These are phyloP conservation scores for Lepidocolaptes lacrymiger DNA, from an alignment of 2,797 vertebrate species.

Conservation along the genomic window DNA sequence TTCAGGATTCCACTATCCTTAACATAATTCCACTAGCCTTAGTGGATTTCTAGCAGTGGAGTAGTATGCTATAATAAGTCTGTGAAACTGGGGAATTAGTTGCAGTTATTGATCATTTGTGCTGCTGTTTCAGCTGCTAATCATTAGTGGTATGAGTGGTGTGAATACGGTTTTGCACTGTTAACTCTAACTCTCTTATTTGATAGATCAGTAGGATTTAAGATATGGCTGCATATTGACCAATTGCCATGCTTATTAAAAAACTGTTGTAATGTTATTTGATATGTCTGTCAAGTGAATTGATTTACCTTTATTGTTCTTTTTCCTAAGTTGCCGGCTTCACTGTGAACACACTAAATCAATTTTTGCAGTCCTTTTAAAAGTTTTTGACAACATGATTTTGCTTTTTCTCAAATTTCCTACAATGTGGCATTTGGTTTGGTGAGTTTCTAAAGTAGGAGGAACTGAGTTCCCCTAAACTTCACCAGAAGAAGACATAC, in stretches of 20 bases:
- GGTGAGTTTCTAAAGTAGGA: not conserved
- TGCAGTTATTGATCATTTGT: not conserved
- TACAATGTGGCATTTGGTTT: not conserved
- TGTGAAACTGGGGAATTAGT: not conserved
- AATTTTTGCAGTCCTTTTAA: not conserved
- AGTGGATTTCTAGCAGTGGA: not conserved
- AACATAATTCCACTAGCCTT: not conserved
- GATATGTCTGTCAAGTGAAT: not conserved
- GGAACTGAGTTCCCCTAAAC: not conserved
- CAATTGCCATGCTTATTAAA: not conserved
- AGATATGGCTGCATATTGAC: not conserved
- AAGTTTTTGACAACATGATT: not conserved
- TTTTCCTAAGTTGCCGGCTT: not conserved
- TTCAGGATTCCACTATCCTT: not conserved
- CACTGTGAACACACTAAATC: not conserved
- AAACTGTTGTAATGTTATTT: not conserved
- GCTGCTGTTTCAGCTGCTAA: not conserved
- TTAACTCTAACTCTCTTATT: not conserved
- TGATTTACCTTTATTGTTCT: not conserved
- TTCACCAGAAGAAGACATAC: not conserved
- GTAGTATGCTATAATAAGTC: not conserved
- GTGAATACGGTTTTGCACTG: not conserved
- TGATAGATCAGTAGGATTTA: not conserved
- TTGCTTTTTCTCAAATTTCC: not conserved
- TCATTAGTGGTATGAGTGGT: not conserved